Evolutionary conservation across 1,140 invertebrate genomes (phyloP), one percentile per base, ranked within the genome.

Genomic region (Micrasema minimum): DNA sequence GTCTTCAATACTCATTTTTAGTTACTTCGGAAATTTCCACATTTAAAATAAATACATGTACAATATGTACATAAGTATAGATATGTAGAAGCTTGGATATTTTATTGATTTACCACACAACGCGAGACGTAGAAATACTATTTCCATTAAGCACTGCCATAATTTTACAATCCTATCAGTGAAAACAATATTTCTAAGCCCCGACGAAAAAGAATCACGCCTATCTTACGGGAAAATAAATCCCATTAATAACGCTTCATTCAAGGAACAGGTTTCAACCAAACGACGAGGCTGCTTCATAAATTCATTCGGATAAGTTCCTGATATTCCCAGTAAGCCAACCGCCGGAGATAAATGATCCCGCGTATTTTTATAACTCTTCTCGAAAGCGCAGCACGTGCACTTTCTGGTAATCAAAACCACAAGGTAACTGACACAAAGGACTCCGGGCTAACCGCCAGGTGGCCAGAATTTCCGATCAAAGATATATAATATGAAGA

Each of bases 251-350:
- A 45, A n/a, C 11, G 11, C 3, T 53, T 53, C 1, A 53, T 53
- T 53, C 50, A 53, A 31, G 11, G 23, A 53, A 53, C 50, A 22
- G 50, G 50, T 53, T 53, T 20, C 50, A 12, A 2, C 23, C 23
- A 35, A 53, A 53, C 23, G 23, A 35, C 50, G 18, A n/a, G 46
- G 50, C 23, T 53, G 20, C 23, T 53, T 23, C 16, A 26, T 53
- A 53, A 26, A 53, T 53, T 53, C 50, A 53, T 26, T 14, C 10
- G 12, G 50, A 53, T 22, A 53, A 53, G 50, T 53, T 53, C 23
- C 50, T 26, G 50, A 53, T 53, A 35, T 53, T 53, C 50, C n/a
- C 23, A 22, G 26, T 53, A 53, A 53, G 50, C 23, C 50, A 53
- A 26, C 50, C 20, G 23, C 2, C 12, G 16, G 20, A 26, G 23